Base-by-base conservation (phyloP, 1,140 invertebrate genomes). In the Eriocheir sinensis region DNA sequence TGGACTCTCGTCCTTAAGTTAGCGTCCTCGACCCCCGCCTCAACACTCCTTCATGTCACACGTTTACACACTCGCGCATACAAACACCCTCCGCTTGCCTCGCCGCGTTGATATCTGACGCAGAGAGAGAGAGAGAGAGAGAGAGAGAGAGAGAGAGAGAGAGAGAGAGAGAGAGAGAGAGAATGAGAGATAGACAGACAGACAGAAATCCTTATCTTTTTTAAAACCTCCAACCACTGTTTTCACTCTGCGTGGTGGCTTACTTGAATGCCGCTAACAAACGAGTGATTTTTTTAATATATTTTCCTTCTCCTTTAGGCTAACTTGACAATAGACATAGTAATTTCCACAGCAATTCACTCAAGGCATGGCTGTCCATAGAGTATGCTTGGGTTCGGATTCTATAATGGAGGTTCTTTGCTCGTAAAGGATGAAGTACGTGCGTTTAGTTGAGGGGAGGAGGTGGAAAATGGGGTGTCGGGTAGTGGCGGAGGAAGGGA, bases 31-130 rank as follows among this genome's bases (percentile, higher is more conserved):
- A 38, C 36, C 83, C n/a, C 36, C 83, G 34, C 83, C 12, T 41
- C 30, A 38, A 41, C 83, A 41, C 83, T 38, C 83, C 40, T 86
- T 86, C 83, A 41, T 86, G 83, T 86, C 34, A 72, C 60, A 72
- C 60, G 60, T 72, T 72, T 72, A 21, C n/a, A 72, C 60, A 72
- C 60, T 72, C 60, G 60, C n/a, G 60, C 60, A 72, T 72, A 72
- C 60, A 72, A 72, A 72, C n/a, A 72, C 21, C 60, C 60, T 4
- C 21, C 60, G 27, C 27, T 72, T 72, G n/a, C n/a, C n/a, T 72
- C 27, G n/a, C 60, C 60, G 60, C n/a, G 60, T 72, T n/a, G 27
- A 72, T 72, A n/a, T 72, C 60, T 72, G 60, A 72, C 60, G 27
- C 9, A 12, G 48, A 53, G 48, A 53, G 21, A 53, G 21, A 53